Conservation (phyloP, 1,140 invertebrate species). For the Pogonomyrmex californicus region DNA sequence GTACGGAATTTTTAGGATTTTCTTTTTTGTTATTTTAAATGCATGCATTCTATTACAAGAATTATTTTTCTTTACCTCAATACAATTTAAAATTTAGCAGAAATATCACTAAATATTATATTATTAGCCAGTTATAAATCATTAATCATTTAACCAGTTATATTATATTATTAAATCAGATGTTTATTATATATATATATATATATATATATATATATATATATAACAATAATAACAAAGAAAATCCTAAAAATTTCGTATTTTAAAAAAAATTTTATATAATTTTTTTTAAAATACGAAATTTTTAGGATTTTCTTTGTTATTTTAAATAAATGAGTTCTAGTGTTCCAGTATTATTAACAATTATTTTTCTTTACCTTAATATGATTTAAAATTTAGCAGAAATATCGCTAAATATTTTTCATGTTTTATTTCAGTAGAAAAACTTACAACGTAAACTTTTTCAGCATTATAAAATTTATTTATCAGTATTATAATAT, state of each 20-base stretch:
- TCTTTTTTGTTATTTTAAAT: background rate
- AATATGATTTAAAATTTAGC: background rate
- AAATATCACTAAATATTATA: no score
- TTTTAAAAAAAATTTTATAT: background rate
- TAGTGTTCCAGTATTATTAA: background rate
- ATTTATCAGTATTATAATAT: background rate
- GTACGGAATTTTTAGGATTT: background rate
- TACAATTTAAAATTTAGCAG: no score
- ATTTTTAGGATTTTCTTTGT: background rate
- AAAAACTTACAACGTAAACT: background rate
- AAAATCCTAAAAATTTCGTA: background rate
- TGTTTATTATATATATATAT: no score
- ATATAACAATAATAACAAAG: no score
- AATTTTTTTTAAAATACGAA: background rate
- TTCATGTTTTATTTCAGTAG: background rate
- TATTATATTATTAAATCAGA: no score
- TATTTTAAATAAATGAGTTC: no score
- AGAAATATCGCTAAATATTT: background rate
- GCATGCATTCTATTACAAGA: no score
- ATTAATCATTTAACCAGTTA: no score
- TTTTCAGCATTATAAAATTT: background rate
- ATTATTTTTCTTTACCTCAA: no score
- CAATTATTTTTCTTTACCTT: constrained; percentile 5
- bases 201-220: no score
- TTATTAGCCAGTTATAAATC: no score